Percentiles rank a stretch among this genome's conserved stretches.
Evolutionary conservation across 92 coral and sea anemone genomes (phyloP).

Genomic region (Paramuricea clavata): DNA sequence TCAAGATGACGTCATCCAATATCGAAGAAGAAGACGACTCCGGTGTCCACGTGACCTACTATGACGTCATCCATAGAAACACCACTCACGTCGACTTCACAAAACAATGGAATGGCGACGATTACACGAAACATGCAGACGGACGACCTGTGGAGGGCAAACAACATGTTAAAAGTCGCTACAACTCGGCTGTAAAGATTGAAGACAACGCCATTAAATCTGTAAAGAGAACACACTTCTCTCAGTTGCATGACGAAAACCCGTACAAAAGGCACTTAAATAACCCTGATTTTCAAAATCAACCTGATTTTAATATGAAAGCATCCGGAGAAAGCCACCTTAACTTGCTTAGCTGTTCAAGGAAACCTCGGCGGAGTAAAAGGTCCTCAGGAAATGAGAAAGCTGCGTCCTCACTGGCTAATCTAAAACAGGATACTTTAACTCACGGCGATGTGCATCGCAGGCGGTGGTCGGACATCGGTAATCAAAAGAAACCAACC

Average conservation of each 20-base stretch:
- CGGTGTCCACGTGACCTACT: conserved; percentile 74
- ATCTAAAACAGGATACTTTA: conserved; percentile 71
- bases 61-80: conserved; percentile 68
- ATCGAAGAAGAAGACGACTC: conserved; percentile 88
- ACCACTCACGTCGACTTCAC: conserved; percentile 72
- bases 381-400: conserved; percentile 1
- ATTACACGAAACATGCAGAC: conserved; percentile 79
- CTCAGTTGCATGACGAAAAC: conserved; percentile 67
- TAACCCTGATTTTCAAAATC: conserved; percentile 65
- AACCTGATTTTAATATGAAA: conserved; percentile 83
- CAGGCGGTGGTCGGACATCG: conserved; percentile 76
- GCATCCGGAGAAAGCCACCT: conserved; percentile 81
- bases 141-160: conserved; percentile 79
- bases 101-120: conserved; percentile 82
- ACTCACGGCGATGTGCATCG: conserved; percentile 73
- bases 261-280: conserved; percentile 81
- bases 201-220: conserved; percentile 66
- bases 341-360: conserved; percentile 57
- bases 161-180: conserved; percentile 76
- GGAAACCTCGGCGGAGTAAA: conserved; percentile 11
- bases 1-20: conserved; percentile 23
- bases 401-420: background rate
- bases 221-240: conserved; percentile 69
- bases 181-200: conserved; percentile 67
- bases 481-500: conserved; percentile 66